These are phyloP conservation scores for Glandiceps talaboti DNA, from an alignment of 53 echinoderm and acorn worm genomes.

Conservation along the genomic window DNA sequence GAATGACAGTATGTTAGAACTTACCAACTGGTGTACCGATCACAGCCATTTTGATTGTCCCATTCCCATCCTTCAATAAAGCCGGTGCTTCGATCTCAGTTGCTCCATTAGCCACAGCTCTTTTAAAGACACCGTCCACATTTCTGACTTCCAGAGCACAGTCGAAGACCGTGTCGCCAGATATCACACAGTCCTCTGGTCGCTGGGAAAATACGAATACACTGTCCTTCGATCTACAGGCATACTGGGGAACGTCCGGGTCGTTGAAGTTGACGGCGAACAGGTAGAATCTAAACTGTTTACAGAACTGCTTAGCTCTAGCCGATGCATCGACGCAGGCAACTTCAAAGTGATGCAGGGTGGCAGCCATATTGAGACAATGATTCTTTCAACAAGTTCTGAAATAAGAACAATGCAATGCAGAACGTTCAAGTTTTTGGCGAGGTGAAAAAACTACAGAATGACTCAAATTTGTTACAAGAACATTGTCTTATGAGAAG, in stretches of 20 bases:
- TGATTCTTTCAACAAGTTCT: no score
- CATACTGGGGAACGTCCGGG: neutral
- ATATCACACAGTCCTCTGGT: neutral
- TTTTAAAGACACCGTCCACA: constrained; percentile 31
- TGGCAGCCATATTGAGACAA: neutral
- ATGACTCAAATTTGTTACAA: no score
- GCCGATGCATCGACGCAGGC: neutral
- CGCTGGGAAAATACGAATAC: neutral
- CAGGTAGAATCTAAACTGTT: neutral
- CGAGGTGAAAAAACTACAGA: no score
- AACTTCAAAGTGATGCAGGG: neutral
- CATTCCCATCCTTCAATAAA: constrained; percentile 28
- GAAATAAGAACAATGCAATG: no score
- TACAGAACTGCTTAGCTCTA: neutral
- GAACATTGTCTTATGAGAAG: no score
- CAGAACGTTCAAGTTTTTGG: no score
- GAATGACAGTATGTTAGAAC: neutral
- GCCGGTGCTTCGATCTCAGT: constrained; percentile 36
- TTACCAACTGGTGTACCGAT: constrained; percentile 17
- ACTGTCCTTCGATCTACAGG: neutral
- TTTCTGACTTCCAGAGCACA: constrained; percentile 67
- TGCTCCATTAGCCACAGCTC: constrained; percentile 41
- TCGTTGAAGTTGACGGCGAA: neutral
- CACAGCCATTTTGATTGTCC: constrained; percentile 43
- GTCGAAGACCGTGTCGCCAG: constrained; percentile 61